These are phyloP conservation scores for Tenthredo mesomela DNA, from an alignment of 2,888 invertebrate genomes.

Conservation along the genomic window DNA sequence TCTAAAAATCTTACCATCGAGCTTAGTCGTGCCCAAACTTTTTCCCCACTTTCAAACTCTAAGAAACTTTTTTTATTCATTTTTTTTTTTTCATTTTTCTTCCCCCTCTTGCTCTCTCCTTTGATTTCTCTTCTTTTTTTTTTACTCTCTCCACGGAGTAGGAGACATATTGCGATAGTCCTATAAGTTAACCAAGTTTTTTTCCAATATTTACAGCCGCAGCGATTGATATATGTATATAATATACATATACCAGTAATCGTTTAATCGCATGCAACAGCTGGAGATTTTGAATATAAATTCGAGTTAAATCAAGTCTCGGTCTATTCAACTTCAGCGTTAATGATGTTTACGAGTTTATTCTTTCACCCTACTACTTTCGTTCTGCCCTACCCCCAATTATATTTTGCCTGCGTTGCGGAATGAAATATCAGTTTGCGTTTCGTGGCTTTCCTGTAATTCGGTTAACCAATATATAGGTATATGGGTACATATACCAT, in stretches of 20 bases:
- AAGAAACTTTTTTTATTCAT: background rate
- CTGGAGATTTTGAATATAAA: background rate
- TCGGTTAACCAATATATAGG: background rate
- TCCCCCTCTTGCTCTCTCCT: background rate
- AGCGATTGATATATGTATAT: background rate
- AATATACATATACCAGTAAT: background rate
- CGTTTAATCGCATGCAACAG: conserved; percentile 3
- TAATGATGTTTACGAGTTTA: conserved; percentile 17
- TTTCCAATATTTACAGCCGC: background rate
- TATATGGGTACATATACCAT: too few species aligned
- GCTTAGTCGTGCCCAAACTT: background rate
- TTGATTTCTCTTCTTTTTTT: background rate
- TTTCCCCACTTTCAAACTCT: background rate
- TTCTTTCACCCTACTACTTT: conserved; percentile 16
- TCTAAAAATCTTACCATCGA: background rate
- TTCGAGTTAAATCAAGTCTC: background rate
- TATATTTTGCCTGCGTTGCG: conserved; percentile 30
- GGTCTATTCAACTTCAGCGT: background rate
- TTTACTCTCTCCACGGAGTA: background rate
- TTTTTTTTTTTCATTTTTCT: background rate
- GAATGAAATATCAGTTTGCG: conserved; percentile 7
- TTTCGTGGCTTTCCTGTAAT: background rate
- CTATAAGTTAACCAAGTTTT: background rate
- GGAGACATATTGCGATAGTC: background rate
- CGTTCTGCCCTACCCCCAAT: conserved; percentile 18